Evolutionary conservation across 2,888 invertebrate species (phyloP).

Genomic region (Barypeithes pellucidus): DNA sequence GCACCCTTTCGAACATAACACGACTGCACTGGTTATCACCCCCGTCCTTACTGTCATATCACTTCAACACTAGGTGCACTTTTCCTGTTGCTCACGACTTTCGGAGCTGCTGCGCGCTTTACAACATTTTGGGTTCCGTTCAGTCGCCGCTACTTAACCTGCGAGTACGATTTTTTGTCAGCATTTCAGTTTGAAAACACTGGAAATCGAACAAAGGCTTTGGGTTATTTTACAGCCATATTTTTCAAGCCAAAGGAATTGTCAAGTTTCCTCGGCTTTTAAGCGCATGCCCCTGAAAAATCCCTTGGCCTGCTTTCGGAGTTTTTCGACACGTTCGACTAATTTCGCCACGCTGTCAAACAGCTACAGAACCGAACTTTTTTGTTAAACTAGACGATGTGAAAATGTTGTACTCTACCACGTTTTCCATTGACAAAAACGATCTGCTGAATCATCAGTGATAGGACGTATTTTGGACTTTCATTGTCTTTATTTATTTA

Average conservation of each 20-base stretch:
- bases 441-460: too few species aligned
- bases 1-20: slow-evolving; percentile 36
- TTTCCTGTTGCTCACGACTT: slow-evolving; percentile 43
- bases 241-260: slow-evolving; percentile 62
- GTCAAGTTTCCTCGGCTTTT: slow-evolving; percentile 53
- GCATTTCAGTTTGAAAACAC: slow-evolving; percentile 63
- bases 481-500: too few species aligned
- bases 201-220: slow-evolving; percentile 69
- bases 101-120: slow-evolving; percentile 15
- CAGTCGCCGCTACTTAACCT: slow-evolving; percentile 21
- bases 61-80: slow-evolving; percentile 42
- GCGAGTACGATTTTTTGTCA: slow-evolving; percentile 40
- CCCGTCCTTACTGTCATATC: slow-evolving; percentile 46
- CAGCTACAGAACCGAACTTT: neutral
- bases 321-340: slow-evolving; percentile 9
- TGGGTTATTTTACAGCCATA: slow-evolving; percentile 71
- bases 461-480: too few species aligned
- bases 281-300: slow-evolving; percentile 25
- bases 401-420: too few species aligned
- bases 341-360: slow-evolving; percentile 18
- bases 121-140: slow-evolving; percentile 40
- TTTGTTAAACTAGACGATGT: too few species aligned
- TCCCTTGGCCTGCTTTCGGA: slow-evolving; percentile 28
- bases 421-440: too few species aligned
- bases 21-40: slow-evolving; percentile 48